Base-by-base conservation (phyloP, 2,888 invertebrate genomes). In the Aplocera efformata region DNA sequence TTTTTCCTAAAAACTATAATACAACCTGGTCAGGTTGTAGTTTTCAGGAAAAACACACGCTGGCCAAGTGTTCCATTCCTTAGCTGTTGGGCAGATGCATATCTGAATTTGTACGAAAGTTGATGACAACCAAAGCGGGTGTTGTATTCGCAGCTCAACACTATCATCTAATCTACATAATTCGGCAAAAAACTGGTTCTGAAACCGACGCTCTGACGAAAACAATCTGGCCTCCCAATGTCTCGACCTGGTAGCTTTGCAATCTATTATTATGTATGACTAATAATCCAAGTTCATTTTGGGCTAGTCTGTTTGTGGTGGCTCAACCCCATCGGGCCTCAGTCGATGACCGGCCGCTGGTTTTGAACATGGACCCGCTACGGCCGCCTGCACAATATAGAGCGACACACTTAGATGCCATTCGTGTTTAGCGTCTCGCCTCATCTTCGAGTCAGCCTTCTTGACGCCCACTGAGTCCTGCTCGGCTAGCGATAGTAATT, bases 281-380 rank as follows among this genome's bases (percentile, higher is more conserved):
- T 56, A 56, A 56, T 50, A 17, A 52, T 52, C 44, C 49, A 54
- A 52, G 52, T 48, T 50, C 38, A 48, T 47, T 52, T 52, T 38
- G 52, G 51, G 34, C 29, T 52, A 48, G 48, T 48, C 42, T 42
- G 44, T 48, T 42, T 63, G 66, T 67, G 65, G 67, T 63, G 56
- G 59, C 64, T 60, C 72, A 71, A 65, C 76, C 81, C 78, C 78
- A 65, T 59, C 67, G 77, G 83, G 86, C 82, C 84, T 60, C 83
- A 61, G 82, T 78, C 82, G 79, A 58, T 82, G 85, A 84, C 84
- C 82, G 79, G 51, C 50, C 57, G 43, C 50, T 50, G 54, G 71
- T 80, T 85, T 85, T 84, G 80, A 79, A 70, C 70, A 64, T 60
- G 63, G 58, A 61, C 60, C 62, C 63, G 60, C 64, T 60, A 58